Evolutionary conservation across 2,113 vertebrate species (phyloP).

Genomic region (Cyanoderma ruficeps): DNA sequence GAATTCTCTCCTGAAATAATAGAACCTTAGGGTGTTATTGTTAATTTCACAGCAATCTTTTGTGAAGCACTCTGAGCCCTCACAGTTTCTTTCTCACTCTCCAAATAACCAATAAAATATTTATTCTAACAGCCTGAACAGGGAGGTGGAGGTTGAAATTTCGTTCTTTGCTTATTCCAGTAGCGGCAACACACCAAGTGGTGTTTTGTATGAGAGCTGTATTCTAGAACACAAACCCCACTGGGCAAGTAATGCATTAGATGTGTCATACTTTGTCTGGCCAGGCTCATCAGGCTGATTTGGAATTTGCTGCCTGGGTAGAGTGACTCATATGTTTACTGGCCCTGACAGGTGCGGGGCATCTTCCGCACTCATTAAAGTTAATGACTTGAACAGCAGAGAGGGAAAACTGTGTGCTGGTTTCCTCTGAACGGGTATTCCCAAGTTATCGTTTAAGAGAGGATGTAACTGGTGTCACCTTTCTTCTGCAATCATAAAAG

Average conservation of each 20-base stretch:
- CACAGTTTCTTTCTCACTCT: not conserved
- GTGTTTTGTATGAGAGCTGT: not conserved
- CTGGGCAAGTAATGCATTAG: not conserved
- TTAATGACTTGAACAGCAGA: slow-evolving; percentile 27
- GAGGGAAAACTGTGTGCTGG: not conserved
- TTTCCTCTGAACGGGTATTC: not conserved
- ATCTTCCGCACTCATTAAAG: slow-evolving; percentile 27
- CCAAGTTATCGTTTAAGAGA: not conserved
- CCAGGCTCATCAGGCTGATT: slow-evolving; percentile 15
- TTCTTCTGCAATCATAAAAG: slow-evolving; percentile 7
- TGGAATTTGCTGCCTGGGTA: slow-evolving; percentile 22
- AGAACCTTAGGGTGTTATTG: slow-evolving; percentile 21
- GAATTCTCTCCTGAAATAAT: slow-evolving; percentile 53
- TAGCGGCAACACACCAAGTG: not conserved
- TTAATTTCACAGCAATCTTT: slow-evolving; percentile 56
- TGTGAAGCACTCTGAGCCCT: not conserved
- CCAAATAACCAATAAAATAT: slow-evolving; percentile 65
- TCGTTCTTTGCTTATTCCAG: not conserved
- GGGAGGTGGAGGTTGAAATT: not conserved
- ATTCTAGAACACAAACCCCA: not conserved
- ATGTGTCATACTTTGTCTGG: not conserved
- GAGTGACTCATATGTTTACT: slow-evolving; percentile 45
- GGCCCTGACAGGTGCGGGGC: slow-evolving; percentile 29
- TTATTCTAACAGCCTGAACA: slow-evolving; percentile 10
- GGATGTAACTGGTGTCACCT: not conserved